Evolutionary conservation across 2,888 invertebrate genomes (phyloP).

Genomic region (Actias luna): DNA sequence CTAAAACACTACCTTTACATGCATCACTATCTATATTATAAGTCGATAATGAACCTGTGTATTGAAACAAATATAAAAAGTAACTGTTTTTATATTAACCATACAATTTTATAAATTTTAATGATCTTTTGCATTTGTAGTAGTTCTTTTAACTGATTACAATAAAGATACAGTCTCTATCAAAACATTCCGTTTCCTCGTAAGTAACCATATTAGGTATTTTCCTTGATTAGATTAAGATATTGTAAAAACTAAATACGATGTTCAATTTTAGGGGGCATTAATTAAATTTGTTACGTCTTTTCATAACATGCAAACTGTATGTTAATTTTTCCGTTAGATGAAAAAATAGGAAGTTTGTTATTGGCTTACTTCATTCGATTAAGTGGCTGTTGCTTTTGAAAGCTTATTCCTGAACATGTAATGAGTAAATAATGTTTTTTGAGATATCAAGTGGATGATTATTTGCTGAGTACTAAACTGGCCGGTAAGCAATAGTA

Average conservation of each 20-base stretch:
- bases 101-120: conserved; percentile 24
- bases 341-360: background rate
- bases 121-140: conserved; percentile 7
- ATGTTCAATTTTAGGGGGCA: background rate
- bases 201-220: background rate
- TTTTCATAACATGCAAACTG: too few relatives aligned
- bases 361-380: conserved; percentile 54
- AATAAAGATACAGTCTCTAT: background rate
- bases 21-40: conserved; percentile 36
- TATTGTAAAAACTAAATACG: background rate
- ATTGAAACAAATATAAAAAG: conserved; percentile 34
- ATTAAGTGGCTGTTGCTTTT: conserved; percentile 61
- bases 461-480: conserved; percentile 49
- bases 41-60: conserved; percentile 42
- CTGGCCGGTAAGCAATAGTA: conserved; percentile 66
- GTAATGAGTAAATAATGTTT: conserved; percentile 55
- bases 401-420: conserved; percentile 58
- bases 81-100: conserved; percentile 32
- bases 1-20: conserved; percentile 31
- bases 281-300: background rate
- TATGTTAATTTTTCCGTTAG: background rate
- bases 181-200: background rate
- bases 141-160: background rate
- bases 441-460: conserved; percentile 47
- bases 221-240: background rate